Percentiles rank a stretch among this genome's conserved stretches.
phyloP scores from a whole-genome alignment of 2,113 vertebrate genomes.

The Laticauda laticaudata region DNA sequence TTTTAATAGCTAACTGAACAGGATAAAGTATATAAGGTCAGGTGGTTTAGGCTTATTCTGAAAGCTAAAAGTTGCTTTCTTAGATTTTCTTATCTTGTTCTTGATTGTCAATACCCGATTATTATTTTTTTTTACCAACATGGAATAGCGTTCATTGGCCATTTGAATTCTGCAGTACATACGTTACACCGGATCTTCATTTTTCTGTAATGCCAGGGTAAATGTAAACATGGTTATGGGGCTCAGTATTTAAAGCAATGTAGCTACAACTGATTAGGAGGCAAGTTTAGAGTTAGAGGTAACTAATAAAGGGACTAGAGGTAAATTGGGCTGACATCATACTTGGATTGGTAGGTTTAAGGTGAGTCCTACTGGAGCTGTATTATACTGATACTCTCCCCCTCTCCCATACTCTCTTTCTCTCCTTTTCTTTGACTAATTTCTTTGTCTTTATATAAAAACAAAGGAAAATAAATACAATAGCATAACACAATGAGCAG shows the following conservation, averaged over 20 bases:
- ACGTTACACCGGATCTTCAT: neutral
- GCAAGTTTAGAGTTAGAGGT: neutral
- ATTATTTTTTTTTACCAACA: neutral
- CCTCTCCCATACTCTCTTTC: fast-evolving
- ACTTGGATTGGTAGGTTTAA: neutral
- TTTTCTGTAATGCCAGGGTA: neutral
- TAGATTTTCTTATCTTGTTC: neutral
- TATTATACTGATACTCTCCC: neutral
- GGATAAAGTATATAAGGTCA: constrained; percentile 2
- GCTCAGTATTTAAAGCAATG: neutral
- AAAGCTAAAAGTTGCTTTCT: neutral
- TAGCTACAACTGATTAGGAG: neutral
- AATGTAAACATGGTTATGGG: neutral
- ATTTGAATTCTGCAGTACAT: neutral
- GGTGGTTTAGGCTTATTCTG: neutral
- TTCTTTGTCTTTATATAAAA: neutral
- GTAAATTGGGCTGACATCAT: neutral
- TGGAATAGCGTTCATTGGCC: neutral
- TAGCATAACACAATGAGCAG: neutral
- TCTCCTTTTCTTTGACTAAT: neutral
- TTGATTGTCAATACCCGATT: neutral
- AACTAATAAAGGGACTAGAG: neutral
- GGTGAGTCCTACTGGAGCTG: neutral
- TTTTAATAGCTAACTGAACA: neutral
- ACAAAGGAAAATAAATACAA: neutral